phyloP scores from a whole-genome alignment of 92 coral and sea anemone species.

The Metridium senile region DNA sequence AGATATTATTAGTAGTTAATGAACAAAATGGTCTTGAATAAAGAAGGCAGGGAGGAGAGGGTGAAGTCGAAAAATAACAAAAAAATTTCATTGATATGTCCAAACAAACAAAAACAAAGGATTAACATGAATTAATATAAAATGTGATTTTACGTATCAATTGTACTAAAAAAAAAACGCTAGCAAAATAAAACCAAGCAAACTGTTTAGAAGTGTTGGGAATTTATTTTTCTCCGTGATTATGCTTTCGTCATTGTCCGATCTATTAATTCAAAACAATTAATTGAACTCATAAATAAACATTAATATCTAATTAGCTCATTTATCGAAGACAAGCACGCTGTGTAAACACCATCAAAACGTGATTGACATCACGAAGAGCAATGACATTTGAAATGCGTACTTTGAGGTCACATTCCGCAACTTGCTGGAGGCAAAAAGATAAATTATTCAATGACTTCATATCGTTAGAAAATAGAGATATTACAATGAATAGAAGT shows the following conservation, averaged over 20 bases:
- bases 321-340: background rate
- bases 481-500: constrained; percentile 13
- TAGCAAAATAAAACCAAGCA: too few species aligned
- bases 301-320: background rate
- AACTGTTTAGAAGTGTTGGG: too few species aligned
- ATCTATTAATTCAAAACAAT: background rate
- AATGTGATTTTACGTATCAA: background rate
- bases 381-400: constrained; percentile 14
- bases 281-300: background rate
- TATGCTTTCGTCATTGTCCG: too few species aligned
- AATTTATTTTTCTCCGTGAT: too few species aligned
- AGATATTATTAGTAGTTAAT: background rate
- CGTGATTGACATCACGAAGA: background rate
- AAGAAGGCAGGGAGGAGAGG: background rate
- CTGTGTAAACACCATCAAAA: background rate
- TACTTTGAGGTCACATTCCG: constrained; percentile 39
- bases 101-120: background rate
- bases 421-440: constrained; percentile 17
- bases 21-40: background rate
- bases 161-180: too few species aligned
- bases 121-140: background rate
- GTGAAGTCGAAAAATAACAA: background rate
- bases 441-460: background rate
- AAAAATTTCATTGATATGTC: background rate
- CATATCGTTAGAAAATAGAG: background rate